phyloP scores from a whole-genome alignment of 2,113 vertebrate genomes.

The Terrapene triunguis region DNA sequence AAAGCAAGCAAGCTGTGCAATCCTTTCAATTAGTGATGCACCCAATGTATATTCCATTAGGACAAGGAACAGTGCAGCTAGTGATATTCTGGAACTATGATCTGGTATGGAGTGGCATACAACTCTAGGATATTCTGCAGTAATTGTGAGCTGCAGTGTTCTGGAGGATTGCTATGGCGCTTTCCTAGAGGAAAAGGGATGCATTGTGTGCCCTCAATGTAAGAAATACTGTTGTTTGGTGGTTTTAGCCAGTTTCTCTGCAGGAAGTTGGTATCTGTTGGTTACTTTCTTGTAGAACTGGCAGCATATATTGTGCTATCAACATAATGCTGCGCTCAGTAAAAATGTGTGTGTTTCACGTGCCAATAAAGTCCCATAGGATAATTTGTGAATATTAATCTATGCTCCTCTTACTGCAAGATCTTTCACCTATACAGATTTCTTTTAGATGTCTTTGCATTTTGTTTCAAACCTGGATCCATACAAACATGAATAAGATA shows the following conservation, averaged over 20 bases:
- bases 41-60: constrained; percentile 22
- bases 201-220: constrained; percentile 47
- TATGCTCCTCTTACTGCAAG: neutral
- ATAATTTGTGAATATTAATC: neutral
- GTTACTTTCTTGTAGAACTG: neutral
- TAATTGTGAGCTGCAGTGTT: constrained; percentile 19
- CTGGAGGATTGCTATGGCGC: constrained; percentile 18
- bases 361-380: rapidly evolving
- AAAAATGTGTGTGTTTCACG: neutral
- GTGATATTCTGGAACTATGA: neutral
- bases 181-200: constrained; percentile 33
- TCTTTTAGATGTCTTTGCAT: neutral
- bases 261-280: constrained; percentile 16
- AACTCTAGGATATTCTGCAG: constrained; percentile 38
- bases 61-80: constrained; percentile 11
- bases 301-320: neutral
- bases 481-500: neutral
- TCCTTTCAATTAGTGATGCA: constrained; percentile 44
- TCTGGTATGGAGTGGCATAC: constrained; percentile 30
- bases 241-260: constrained; percentile 39
- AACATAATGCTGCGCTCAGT: neutral
- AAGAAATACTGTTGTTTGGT: constrained; percentile 36
- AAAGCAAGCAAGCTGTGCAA: neutral
- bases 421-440: neutral
- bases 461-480: neutral